Conservation (phyloP, 2,113 vertebrate species). For the Nannospalax galili region DNA sequence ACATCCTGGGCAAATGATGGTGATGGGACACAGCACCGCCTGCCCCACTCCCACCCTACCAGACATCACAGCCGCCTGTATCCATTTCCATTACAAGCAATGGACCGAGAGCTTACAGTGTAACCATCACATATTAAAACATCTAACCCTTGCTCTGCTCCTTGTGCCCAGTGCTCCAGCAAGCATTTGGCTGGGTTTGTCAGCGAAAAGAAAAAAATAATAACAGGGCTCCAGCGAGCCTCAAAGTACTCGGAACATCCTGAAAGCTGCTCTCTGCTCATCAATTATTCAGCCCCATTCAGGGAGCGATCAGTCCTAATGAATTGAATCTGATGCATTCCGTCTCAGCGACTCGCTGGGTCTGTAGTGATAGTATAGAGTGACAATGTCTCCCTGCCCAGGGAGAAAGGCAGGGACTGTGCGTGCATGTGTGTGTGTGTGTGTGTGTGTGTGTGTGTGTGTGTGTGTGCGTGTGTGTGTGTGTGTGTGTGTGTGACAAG, state of each 20-base stretch:
- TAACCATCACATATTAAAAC: constrained; percentile 87
- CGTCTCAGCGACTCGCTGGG: constrained; percentile 80
- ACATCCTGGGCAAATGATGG: not conserved
- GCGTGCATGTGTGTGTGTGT: not conserved
- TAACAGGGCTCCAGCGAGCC: constrained; percentile 78
- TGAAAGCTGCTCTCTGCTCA: constrained; percentile 87
- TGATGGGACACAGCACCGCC: not conserved
- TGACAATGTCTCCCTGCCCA: constrained; percentile 64
- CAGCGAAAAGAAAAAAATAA: constrained; percentile 85
- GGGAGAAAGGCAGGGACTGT: not conserved
- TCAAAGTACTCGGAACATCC: constrained; percentile 82
- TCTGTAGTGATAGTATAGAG: constrained; percentile 71
- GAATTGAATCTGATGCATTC: constrained; percentile 87
- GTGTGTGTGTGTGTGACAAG: not conserved
- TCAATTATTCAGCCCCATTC: constrained; percentile 91
- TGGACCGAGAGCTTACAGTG: constrained; percentile 80
- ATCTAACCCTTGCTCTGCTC: constrained; percentile 85
- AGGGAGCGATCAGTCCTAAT: constrained; percentile 89
- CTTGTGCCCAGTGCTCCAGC: constrained; percentile 74
- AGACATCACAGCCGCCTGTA: constrained; percentile 35
- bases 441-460: not conserved
- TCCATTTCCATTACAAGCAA: constrained; percentile 83
- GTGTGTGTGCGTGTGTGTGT: not conserved
- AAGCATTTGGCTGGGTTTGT: constrained; percentile 82
- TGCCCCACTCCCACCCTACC: not conserved